Evolutionary conservation across 2,113 vertebrate species (phyloP), one percentile per base, ranked within the genome.

Genomic region (Indri indri): DNA sequence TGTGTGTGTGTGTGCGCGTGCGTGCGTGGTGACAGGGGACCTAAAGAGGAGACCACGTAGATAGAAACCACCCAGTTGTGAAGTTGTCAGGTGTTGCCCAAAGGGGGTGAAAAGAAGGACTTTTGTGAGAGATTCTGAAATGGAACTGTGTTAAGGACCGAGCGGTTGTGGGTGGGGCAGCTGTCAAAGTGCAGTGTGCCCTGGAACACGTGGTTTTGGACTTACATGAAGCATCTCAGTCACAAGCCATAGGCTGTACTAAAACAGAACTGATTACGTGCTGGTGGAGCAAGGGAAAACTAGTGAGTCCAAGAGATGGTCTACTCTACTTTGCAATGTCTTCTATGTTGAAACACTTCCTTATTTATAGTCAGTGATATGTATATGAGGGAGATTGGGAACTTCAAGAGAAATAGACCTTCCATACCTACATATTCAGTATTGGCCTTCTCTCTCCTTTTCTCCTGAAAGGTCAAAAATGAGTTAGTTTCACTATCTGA

Each of bases 281-380:
- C 17, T 50, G 27, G 18, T 30, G 6, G 30, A 59, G 8, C 22
- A 82, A 57, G 34, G 37, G 17, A 30, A 61, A 68, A 73, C n/a
- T 12, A 12, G 5, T 7, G 32, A 9, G 6, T 45, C 13, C 47
- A 66, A 52, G 40, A 87, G 11, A 54, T 0, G 0, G 16, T 88
- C n/a, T 61, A 25, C 27, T 79, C 12, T 68, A 8, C 30, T 88
- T 47, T 16, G 16, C 8, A 70, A 10, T 14, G 45, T 34, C 17
- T 87, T 66, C 11, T 52, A 66, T 45, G 34, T 8, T 87, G 54
- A 96, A 87, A 32, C 59, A 77, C 42, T 37, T 96, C 16, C 59
- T 82, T 83, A 30, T 45, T 22, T 34, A 25, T 50, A 20, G 45
- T 79, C 68, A 83, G 2, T 52, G 2, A 37, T 77, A 76, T 63